phyloP scores from a whole-genome alignment of 2,888 invertebrate species.

The Drosophila greeni region DNA sequence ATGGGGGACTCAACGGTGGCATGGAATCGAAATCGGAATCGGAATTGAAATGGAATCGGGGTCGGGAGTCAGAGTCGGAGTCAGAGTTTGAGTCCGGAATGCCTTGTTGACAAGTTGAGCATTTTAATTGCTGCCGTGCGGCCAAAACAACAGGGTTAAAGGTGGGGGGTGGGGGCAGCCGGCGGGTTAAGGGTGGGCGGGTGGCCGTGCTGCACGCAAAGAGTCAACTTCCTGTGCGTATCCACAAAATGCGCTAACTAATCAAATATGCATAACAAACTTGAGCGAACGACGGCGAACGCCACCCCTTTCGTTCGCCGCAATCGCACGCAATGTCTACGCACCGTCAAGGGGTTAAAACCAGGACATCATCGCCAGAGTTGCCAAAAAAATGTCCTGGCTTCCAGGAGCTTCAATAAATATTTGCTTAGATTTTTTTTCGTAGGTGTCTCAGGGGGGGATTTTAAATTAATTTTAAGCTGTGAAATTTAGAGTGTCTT shows the following conservation, averaged over 20 bases:
- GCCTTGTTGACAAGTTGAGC: constrained; percentile 68
- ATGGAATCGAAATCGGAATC: constrained; percentile 20
- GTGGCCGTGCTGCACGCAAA: constrained; percentile 59
- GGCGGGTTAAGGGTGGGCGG: constrained; percentile 3
- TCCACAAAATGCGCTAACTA: constrained; percentile 68
- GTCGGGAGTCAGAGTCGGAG: constrained; percentile 35
- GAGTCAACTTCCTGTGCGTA: constrained; percentile 71
- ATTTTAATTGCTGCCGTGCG: constrained; percentile 70
- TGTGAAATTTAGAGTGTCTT: background rate
- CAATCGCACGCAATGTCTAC: constrained; percentile 31
- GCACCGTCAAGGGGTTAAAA: constrained; percentile 26
- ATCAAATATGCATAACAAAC: constrained; percentile 73
- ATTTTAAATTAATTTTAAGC: background rate
- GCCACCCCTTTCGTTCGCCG: constrained; percentile 3
- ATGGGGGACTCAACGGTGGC: constrained; percentile 3
- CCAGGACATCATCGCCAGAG: constrained; percentile 5
- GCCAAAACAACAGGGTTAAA: constrained; percentile 50
- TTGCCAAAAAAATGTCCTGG: background rate
- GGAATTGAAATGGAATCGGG: constrained; percentile 13
- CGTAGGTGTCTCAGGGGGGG: background rate
- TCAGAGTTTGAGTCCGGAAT: constrained; percentile 45
- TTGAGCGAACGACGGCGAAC: constrained; percentile 42
- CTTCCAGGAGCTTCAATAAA: no score
- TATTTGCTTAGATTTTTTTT: background rate
- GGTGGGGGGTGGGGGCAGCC: background rate